Evolutionary conservation across 2,113 vertebrate species (phyloP).

Genomic region (Geothlypis trichas): DNA sequence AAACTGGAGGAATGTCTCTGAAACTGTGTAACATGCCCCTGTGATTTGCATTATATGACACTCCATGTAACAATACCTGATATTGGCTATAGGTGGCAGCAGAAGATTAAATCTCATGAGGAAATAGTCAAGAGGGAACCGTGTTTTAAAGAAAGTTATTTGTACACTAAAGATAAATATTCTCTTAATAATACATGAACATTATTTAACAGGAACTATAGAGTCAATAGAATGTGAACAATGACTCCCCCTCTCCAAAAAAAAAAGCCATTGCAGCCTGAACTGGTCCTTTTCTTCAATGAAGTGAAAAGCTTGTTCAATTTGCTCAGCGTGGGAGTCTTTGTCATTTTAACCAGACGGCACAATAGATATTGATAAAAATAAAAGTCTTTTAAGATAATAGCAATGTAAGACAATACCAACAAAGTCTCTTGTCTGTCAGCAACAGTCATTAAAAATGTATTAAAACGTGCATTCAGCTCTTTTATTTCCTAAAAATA

Average conservation of each 20-base stretch:
- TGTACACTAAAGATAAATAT: conserved; percentile 48
- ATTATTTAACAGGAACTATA: conserved; percentile 70
- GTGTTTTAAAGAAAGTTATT: conserved; percentile 60
- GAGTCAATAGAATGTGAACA: conserved; percentile 66
- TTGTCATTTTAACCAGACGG: conserved; percentile 71
- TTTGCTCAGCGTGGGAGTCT: conserved; percentile 67
- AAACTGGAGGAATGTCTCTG: background rate
- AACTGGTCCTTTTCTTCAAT: conserved; percentile 62
- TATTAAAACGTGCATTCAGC: conserved; percentile 66
- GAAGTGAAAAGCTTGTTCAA: conserved; percentile 66
- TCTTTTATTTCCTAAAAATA: conserved; percentile 71
- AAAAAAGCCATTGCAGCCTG: background rate
- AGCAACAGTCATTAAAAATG: conserved; percentile 72
- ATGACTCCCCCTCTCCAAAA: conserved; percentile 17
- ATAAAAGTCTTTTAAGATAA: conserved; percentile 75
- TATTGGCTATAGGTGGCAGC: conserved; percentile 71
- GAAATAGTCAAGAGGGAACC: background rate
- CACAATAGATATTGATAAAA: conserved; percentile 75
- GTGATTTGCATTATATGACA: too few species aligned
- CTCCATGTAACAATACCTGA: background rate
- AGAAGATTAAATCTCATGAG: conserved; percentile 31
- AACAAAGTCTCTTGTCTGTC: conserved; percentile 63
- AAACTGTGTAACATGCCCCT: background rate
- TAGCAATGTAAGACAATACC: conserved; percentile 69
- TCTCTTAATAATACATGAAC: conserved; percentile 67